phyloP scores from a whole-genome alignment of 2,113 vertebrate genomes.

The Myrmecophaga tridactyla region DNA sequence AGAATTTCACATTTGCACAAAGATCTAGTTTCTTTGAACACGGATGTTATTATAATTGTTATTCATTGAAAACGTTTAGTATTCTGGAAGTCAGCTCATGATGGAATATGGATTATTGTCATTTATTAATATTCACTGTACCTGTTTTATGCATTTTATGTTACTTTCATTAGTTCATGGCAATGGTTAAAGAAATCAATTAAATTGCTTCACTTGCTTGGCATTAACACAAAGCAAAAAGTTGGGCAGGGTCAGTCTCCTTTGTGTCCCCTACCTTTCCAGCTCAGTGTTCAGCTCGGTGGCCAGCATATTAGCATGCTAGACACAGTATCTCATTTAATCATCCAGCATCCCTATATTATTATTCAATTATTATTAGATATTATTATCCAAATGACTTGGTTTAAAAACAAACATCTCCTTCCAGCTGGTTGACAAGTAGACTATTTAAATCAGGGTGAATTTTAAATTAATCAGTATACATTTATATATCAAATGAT shows the following conservation, averaged over 20 bases:
- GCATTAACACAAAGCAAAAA: not conserved
- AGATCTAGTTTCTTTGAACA: not conserved
- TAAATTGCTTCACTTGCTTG: too few species aligned
- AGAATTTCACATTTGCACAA: conserved; percentile 11
- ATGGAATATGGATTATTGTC: not conserved
- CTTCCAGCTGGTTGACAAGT: not conserved
- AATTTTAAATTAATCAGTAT: not conserved
- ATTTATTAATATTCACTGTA: not conserved
- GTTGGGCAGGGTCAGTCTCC: not conserved
- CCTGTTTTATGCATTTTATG: not conserved
- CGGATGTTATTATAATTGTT: not conserved
- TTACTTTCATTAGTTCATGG: not conserved
- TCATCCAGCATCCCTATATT: not conserved
- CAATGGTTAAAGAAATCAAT: too few species aligned
- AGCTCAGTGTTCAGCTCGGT: not conserved
- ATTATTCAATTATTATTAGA: too few species aligned
- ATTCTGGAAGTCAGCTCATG: not conserved
- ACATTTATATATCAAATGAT: not conserved
- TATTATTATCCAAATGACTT: not conserved
- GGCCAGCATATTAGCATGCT: too few species aligned
- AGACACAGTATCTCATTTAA: not conserved
- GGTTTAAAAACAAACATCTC: not conserved
- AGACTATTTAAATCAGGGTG: not conserved
- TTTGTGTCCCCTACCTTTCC: not conserved
- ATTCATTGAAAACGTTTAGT: not conserved